Percentiles rank a stretch among this genome's conserved stretches.
Evolutionary conservation across 2,113 vertebrate species (phyloP).

Genomic region (Excalfactoria chinensis): DNA sequence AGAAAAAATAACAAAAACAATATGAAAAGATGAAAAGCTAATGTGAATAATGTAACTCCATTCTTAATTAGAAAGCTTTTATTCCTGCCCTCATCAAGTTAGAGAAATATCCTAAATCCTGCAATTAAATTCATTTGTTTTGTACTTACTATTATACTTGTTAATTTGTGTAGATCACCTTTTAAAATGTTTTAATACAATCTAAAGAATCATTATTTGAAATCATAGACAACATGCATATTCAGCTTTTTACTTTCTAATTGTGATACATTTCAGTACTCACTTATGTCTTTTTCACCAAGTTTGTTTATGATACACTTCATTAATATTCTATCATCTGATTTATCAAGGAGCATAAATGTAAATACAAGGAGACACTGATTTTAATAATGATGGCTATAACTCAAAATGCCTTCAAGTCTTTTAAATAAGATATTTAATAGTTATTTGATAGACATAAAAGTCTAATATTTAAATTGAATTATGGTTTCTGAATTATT

Average conservation of each 20-base stretch:
- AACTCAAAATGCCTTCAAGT: conserved; percentile 11
- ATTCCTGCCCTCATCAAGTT: background rate
- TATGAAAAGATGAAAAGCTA: background rate
- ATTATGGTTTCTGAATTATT: background rate
- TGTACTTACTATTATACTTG: background rate
- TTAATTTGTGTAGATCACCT: background rate
- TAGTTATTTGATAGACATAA: background rate
- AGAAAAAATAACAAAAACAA: background rate
- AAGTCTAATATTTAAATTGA: conserved; percentile 15
- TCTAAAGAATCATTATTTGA: background rate
- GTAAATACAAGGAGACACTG: background rate
- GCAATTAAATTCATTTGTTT: background rate
- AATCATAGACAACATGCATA: background rate
- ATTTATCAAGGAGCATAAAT: background rate
- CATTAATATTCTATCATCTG: background rate
- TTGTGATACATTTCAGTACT: background rate
- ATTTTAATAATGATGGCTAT: background rate
- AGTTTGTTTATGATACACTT: background rate
- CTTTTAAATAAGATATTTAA: background rate
- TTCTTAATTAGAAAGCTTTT: background rate
- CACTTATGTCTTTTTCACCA: background rate
- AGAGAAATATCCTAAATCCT: background rate
- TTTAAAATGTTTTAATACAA: background rate
- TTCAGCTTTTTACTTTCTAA: background rate
- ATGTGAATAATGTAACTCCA: background rate